A percentile compares a stretch with the other conserved stretches of the same genome.
phyloP scores from a whole-genome alignment of 2,797 vertebrate species.

The Halcyon smyrnensis region DNA sequence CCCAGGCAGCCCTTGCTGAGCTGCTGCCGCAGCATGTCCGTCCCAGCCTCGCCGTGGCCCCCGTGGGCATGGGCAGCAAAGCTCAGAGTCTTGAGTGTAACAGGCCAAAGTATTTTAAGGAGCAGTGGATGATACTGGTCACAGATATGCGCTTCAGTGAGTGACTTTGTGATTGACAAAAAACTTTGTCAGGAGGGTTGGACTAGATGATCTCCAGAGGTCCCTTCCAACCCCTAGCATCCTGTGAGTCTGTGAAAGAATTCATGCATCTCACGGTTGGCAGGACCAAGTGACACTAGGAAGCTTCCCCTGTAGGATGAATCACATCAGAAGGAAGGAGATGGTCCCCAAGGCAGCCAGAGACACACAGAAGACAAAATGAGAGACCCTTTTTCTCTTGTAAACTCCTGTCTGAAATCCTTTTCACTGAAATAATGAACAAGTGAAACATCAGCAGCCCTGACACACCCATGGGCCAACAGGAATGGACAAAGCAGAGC shows the following conservation, averaged over 20 bases:
- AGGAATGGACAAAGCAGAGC: neutral
- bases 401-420: neutral
- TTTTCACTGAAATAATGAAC: neutral
- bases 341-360: neutral
- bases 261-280: neutral
- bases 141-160: neutral
- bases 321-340: neutral
- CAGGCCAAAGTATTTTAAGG: neutral
- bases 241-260: neutral
- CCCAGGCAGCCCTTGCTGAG: too few species aligned
- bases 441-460: neutral
- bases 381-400: neutral
- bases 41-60: neutral
- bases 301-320: neutral
- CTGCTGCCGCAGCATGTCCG: fast-evolving
- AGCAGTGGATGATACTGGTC: neutral
- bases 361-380: neutral
- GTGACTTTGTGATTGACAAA: neutral
- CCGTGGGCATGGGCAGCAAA: neutral
- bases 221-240: too few species aligned
- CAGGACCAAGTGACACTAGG: neutral
- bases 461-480: neutral
- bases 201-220: too few species aligned
- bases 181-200: neutral
- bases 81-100: neutral